Evolutionary conservation across 2,888 invertebrate genomes (phyloP).

Genomic region (Ornithoptera alexandrae): DNA sequence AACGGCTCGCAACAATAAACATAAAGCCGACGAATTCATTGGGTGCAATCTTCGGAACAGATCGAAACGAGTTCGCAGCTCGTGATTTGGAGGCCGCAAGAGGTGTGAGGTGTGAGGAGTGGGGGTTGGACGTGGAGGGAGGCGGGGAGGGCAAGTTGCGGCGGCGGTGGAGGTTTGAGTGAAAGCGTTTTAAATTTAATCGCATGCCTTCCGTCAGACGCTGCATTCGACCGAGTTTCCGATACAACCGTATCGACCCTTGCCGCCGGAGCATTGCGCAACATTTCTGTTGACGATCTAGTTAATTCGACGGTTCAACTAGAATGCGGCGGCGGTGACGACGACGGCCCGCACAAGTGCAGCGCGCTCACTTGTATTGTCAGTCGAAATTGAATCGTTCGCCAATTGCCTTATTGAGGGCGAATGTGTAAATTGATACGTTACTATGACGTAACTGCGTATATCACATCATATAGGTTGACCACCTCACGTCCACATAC

Average conservation of each 20-base stretch:
- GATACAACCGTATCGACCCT: slow-evolving; percentile 42
- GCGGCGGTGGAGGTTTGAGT: slow-evolving; percentile 43
- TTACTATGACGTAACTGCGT: slow-evolving; percentile 15
- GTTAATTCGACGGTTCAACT: slow-evolving; percentile 34
- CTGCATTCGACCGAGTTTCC: slow-evolving; percentile 54
- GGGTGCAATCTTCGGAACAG: slow-evolving; percentile 36
- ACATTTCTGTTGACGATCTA: slow-evolving; percentile 40
- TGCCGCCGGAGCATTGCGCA: slow-evolving; percentile 44
- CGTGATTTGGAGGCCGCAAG: slow-evolving; percentile 34
- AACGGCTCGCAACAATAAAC: slow-evolving; percentile 19
- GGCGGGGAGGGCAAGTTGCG: slow-evolving; percentile 23
- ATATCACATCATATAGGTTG: background rate
- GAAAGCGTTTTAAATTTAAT: slow-evolving; percentile 73
- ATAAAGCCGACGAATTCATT: slow-evolving; percentile 33
- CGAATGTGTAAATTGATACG: slow-evolving; percentile 43
- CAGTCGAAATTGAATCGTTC: slow-evolving; percentile 38
- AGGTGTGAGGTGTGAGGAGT: slow-evolving; percentile 36
- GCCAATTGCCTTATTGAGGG: slow-evolving; percentile 44
- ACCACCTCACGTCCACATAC: slow-evolving; percentile 2
- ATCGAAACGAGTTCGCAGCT: slow-evolving; percentile 50
- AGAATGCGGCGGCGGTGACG: slow-evolving; percentile 34
- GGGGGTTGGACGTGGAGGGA: slow-evolving; percentile 32
- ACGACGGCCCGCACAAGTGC: background rate
- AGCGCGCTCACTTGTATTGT: slow-evolving; percentile 35
- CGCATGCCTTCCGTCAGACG: slow-evolving; percentile 55